A percentile compares a stretch with the other conserved stretches of the same genome.
Evolutionary conservation across 2,888 invertebrate genomes (phyloP).

Genomic region (Mesochorus sp.): DNA sequence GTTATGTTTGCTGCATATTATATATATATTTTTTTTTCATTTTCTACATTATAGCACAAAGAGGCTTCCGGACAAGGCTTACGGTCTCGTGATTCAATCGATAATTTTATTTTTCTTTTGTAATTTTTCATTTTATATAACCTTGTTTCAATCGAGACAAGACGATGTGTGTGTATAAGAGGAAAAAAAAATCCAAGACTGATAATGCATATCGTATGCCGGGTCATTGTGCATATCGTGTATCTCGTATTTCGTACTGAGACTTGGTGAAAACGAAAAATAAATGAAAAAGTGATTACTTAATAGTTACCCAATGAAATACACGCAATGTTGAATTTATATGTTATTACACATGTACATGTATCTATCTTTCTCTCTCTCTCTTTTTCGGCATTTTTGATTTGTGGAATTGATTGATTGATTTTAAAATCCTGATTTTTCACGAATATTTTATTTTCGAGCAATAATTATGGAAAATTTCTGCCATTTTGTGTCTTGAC

Average conservation of each 20-base stretch:
- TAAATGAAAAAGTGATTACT: slow-evolving; percentile 42
- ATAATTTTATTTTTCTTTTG: slow-evolving; percentile 5
- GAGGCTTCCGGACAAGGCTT: too few relatives aligned
- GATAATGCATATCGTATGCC: slow-evolving; percentile 70
- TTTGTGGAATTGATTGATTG: too few relatives aligned
- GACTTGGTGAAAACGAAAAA: slow-evolving; percentile 38
- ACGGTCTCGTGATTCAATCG: background rate
- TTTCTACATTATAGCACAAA: background rate
- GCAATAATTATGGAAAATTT: too few relatives aligned
- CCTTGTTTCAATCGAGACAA: slow-evolving; percentile 4
- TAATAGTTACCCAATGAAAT: slow-evolving; percentile 24
- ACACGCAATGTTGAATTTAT: background rate
- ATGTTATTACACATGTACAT: background rate
- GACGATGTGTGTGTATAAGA: slow-evolving; percentile 18
- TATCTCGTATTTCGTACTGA: slow-evolving; percentile 60
- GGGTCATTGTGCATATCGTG: slow-evolving; percentile 46
- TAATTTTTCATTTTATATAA: background rate
- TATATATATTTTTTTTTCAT: slow-evolving; percentile 1
- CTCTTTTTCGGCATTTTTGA: slow-evolving; percentile 6
- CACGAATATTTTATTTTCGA: too few relatives aligned
- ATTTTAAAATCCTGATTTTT: too few relatives aligned
- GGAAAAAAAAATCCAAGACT: slow-evolving; percentile 68
- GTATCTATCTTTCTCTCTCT: background rate
- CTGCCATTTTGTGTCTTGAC: too few relatives aligned
- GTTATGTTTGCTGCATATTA: slow-evolving; percentile 37